These are phyloP conservation scores for Trichacis sp. DNA, from an alignment of 2,888 invertebrate species.

Conservation along the genomic window DNA sequence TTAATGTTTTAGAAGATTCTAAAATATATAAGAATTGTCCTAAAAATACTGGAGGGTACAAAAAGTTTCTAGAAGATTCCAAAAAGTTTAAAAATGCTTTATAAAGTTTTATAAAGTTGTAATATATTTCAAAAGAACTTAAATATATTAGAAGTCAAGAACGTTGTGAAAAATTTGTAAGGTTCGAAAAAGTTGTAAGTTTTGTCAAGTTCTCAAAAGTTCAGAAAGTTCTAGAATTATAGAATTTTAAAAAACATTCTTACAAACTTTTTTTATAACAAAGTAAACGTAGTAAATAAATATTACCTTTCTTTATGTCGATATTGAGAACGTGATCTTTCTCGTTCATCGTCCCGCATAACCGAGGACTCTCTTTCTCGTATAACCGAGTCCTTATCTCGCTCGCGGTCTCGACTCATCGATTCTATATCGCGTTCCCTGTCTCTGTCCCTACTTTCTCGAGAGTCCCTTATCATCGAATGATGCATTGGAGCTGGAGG, in stretches of 20 bases:
- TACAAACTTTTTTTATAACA: constrained; percentile 7
- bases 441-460: constrained; percentile 67
- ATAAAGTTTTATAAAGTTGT: no score
- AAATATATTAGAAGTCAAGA: no score
- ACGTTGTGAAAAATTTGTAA: no score
- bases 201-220: no score
- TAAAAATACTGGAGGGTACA: no score
- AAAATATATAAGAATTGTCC: no score
- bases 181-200: no score
- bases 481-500: constrained; percentile 64
- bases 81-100: no score
- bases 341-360: constrained; percentile 68
- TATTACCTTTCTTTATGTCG: constrained; percentile 74
- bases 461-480: constrained; percentile 57
- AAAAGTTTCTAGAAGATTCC: no score
- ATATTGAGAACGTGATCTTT: constrained; percentile 74
- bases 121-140: no score
- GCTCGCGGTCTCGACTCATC: constrained; percentile 52
- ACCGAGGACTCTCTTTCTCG: constrained; percentile 63
- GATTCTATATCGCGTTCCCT: constrained; percentile 61
- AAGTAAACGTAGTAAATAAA: constrained; percentile 10
- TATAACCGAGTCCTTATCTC: constrained; percentile 58
- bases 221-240: no score
- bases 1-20: no score
- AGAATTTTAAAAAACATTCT: background rate